Evolutionary conservation across 2,888 invertebrate species (phyloP).

Genomic region (Acleris literana): DNA sequence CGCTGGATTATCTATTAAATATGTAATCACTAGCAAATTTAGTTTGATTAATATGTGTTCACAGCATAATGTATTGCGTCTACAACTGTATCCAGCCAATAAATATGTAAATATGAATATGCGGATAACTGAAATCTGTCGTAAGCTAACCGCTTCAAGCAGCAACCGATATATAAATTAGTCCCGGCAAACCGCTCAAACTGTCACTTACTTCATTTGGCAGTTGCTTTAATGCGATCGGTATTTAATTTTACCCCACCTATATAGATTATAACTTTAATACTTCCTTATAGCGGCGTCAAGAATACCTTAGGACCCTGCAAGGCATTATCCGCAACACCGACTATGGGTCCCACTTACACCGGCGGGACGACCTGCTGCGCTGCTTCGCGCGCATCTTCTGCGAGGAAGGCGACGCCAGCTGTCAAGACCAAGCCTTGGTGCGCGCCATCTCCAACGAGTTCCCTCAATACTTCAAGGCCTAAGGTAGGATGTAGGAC

Average conservation of each 20-base stretch:
- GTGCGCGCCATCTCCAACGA: slow-evolving; percentile 93
- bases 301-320: slow-evolving; percentile 90
- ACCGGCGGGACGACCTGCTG: slow-evolving; percentile 91
- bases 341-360: slow-evolving; percentile 90
- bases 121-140: no score
- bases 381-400: slow-evolving; percentile 94
- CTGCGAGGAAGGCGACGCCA: slow-evolving; percentile 90
- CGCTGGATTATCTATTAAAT: no score
- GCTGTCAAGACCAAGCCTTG: slow-evolving; percentile 89
- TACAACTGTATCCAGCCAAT: no score
- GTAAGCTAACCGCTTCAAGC: no score
- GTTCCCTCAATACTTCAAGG: slow-evolving; percentile 90
- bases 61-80: no score
- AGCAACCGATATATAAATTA: no score
- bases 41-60: no score
- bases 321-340: slow-evolving; percentile 92
- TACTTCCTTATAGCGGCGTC: slow-evolving; percentile 83
- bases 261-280: background rate
- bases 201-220: no score
- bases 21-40: no score
- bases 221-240: background rate
- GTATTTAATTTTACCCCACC: no score
- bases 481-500: slow-evolving; percentile 60
- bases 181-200: no score
- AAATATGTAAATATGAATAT: no score